A percentile compares a stretch with the other conserved stretches of the same genome.
phyloP scores from a whole-genome alignment of 1,140 invertebrate genomes.

The Drosophila nannoptera region DNA sequence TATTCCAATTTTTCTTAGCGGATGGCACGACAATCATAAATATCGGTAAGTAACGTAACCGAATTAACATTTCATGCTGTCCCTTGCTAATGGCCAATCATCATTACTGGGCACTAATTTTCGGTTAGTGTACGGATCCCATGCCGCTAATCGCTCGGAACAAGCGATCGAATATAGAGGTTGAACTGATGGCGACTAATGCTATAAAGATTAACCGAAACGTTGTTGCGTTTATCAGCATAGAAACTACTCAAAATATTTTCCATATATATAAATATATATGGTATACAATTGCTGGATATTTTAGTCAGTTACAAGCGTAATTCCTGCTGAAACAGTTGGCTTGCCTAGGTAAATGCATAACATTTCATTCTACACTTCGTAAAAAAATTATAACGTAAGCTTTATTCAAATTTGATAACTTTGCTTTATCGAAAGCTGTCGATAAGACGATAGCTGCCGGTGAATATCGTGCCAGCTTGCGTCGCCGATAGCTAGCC shows the following conservation, averaged over 20 bases:
- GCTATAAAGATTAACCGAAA: not conserved
- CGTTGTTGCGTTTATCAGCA: constrained; percentile 5
- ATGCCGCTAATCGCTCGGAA: not conserved
- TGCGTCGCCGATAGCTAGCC: constrained; percentile 6
- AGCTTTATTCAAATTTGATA: not conserved
- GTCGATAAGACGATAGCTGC: constrained; percentile 4
- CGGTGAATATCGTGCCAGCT: constrained; percentile 3
- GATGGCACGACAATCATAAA: constrained; percentile 56
- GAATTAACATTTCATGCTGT: constrained; percentile 35
- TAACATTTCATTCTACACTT: not conserved
- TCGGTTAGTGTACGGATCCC: not conserved
- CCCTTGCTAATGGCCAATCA: constrained; percentile 15
- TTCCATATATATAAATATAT: no score
- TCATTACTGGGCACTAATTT: constrained; percentile 36
- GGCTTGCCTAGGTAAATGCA: constrained; percentile 30
- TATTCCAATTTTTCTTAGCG: not conserved
- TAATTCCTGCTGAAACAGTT: constrained; percentile 53
- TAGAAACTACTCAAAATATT: not conserved
- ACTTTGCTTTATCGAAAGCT: not conserved
- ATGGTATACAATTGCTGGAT: not conserved
- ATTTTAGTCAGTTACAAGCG: constrained; percentile 46
- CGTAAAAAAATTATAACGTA: no score
- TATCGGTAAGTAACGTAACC: constrained; percentile 53
- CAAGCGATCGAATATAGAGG: not conserved
- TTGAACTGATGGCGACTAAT: not conserved